Percentiles rank a stretch among this genome's conserved stretches.
Conservation (phyloP, 2,888 invertebrate species). For the Calameuta idolon region DNA sequence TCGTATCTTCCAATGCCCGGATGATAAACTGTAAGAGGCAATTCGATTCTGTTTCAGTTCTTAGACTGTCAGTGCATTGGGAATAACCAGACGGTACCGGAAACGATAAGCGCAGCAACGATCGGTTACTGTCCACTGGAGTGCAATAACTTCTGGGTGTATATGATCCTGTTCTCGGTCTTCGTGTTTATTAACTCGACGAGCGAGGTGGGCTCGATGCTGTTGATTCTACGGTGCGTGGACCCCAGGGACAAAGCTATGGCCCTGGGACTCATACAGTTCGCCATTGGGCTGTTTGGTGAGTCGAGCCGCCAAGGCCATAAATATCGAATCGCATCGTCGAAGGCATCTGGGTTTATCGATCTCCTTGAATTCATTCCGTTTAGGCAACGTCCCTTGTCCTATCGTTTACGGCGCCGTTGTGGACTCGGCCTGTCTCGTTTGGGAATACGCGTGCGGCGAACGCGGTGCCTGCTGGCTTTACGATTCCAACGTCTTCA, state of each 20-base stretch:
- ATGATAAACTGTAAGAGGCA: neutral
- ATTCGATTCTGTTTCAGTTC: slow-evolving; percentile 60
- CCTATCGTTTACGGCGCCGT: slow-evolving; percentile 95
- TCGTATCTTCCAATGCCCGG: neutral
- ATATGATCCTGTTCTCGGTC: slow-evolving; percentile 85
- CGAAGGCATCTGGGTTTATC: neutral
- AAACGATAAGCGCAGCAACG: slow-evolving; percentile 71
- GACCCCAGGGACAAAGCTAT: slow-evolving; percentile 94
- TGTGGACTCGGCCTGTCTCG: slow-evolving; percentile 90
- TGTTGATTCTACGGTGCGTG: slow-evolving; percentile 90
- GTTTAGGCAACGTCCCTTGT: slow-evolving; percentile 87
- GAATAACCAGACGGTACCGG: slow-evolving; percentile 45
- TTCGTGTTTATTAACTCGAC: slow-evolving; percentile 94
- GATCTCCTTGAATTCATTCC: slow-evolving; percentile 19
- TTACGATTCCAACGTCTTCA: slow-evolving; percentile 86
- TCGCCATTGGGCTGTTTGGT: slow-evolving; percentile 91
- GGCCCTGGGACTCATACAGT: slow-evolving; percentile 94
- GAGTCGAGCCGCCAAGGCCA: slow-evolving; percentile 42
- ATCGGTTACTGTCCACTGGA: slow-evolving; percentile 85
- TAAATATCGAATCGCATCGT: neutral
- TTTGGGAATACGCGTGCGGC: slow-evolving; percentile 87
- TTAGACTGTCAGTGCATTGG: slow-evolving; percentile 69
- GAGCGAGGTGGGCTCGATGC: slow-evolving; percentile 91
- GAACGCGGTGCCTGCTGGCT: slow-evolving; percentile 86
- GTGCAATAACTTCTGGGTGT: slow-evolving; percentile 84